Conservation (phyloP, 2,113 vertebrate species). For the pig (Sus scrofa) region T2T-Sscrofa CM000814.6:9028001-9028500, state of each 20-base stretch:
- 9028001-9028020: neutral
- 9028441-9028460: neutral
- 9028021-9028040: neutral
- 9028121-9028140: neutral
- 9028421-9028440: neutral
- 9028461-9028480: neutral
- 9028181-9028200: constrained; percentile 67
- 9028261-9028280: constrained; percentile 61
- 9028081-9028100: constrained; percentile 23
- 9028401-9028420: neutral
- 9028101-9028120: constrained; percentile 6
- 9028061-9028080: neutral
- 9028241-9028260: neutral
- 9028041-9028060: neutral
- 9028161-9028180: neutral
- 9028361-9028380: neutral
- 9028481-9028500: neutral
- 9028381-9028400: constrained; percentile 23
- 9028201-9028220: constrained; percentile 53
- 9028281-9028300: constrained; percentile 56
- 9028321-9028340: constrained; percentile 65
- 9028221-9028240: neutral
- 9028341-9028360: neutral
- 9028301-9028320: constrained; percentile 44
- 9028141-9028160: neutral